Conservation (phyloP, 2,888 invertebrate species). For the Euzetes globulus region DNA sequence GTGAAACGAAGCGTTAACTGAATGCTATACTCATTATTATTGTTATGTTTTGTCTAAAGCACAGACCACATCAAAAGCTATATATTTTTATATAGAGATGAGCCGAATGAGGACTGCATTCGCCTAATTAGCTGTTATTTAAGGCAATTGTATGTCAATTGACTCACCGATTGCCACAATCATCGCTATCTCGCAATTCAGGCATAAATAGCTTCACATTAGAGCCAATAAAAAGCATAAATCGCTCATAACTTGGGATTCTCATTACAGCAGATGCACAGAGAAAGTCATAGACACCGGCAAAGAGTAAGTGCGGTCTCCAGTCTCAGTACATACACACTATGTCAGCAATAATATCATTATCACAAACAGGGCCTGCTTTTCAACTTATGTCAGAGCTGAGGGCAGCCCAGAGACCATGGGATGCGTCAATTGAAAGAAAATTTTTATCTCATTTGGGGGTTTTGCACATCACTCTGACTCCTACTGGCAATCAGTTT, state of each 20-base stretch:
- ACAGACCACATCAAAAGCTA: neutral
- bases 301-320: neutral
- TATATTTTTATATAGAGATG: neutral
- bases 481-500: neutral
- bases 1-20: neutral
- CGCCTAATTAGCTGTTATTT: slow-evolving; percentile 2
- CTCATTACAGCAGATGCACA: neutral
- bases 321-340: neutral
- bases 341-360: neutral
- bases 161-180: neutral
- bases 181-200: neutral
- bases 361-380: neutral
- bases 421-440: neutral
- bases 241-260: neutral
- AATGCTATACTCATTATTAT: slow-evolving; percentile 4
- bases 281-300: slow-evolving; percentile 1
- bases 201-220: neutral
- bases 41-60: neutral
- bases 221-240: neutral
- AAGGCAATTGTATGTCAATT: slow-evolving; percentile 2
- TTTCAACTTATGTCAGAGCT: slow-evolving; percentile 3
- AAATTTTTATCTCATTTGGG: slow-evolving; percentile 19
- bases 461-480: neutral
- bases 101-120: neutral
- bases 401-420: neutral